Evolutionary conservation across 1,140 invertebrate species (phyloP).

Genomic region (Bombus sylvicola): DNA sequence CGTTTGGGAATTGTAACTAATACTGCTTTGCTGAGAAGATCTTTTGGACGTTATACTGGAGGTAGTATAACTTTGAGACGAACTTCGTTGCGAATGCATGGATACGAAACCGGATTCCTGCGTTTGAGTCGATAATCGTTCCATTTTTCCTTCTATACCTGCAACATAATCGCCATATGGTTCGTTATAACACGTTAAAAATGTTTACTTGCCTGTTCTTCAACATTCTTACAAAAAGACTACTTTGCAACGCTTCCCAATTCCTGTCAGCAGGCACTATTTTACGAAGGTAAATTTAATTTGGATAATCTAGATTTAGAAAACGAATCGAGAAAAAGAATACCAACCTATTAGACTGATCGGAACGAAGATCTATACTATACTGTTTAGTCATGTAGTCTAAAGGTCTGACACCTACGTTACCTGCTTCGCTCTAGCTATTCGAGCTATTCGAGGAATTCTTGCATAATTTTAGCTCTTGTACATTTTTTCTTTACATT

Average conservation of each 20-base stretch:
- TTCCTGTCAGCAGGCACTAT: slow-evolving; percentile 11
- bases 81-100: slow-evolving; percentile 86
- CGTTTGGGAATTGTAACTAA: slow-evolving; percentile 80
- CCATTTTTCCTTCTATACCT: slow-evolving; percentile 81
- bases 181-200: neutral
- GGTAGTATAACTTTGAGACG: slow-evolving; percentile 84
- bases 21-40: slow-evolving; percentile 84
- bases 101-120: slow-evolving; percentile 88
- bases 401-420: slow-evolving; percentile 59
- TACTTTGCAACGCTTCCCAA: slow-evolving; percentile 56
- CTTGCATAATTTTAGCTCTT: slow-evolving; percentile 72
- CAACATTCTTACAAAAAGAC: slow-evolving; percentile 50
- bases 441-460: slow-evolving; percentile 70
- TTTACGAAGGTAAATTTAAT: neutral
- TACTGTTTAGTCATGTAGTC: slow-evolving; percentile 62
- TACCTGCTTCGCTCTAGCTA: slow-evolving; percentile 60
- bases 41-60: slow-evolving; percentile 84
- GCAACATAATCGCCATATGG: slow-evolving; percentile 37
- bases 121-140: slow-evolving; percentile 81
- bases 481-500: slow-evolving; percentile 55
- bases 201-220: neutral
- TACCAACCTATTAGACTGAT: neutral
- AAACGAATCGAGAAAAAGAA: neutral
- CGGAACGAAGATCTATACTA: slow-evolving; percentile 43
- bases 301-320: neutral